These are phyloP conservation scores for Paguma larvata DNA, from an alignment of 2,797 vertebrate species.

Conservation along the genomic window DNA sequence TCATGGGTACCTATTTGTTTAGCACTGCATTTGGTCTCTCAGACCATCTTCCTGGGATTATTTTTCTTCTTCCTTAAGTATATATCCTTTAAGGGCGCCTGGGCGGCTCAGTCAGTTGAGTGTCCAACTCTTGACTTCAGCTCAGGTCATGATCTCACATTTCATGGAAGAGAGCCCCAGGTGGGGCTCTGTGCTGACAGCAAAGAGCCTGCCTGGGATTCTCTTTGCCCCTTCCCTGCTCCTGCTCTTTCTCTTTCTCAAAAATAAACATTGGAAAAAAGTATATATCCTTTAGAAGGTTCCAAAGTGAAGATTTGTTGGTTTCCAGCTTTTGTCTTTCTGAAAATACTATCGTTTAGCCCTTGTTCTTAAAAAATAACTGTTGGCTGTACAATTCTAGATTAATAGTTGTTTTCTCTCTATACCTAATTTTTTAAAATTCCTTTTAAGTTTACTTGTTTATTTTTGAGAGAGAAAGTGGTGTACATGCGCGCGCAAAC, in stretches of 20 bases:
- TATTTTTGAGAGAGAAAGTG: too few relatives aligned
- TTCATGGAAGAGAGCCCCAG: too few relatives aligned
- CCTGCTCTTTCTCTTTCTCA: too few relatives aligned
- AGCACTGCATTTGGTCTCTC: slow-evolving; percentile 6
- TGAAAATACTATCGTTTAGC: not conserved
- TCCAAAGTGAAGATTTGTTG: not conserved
- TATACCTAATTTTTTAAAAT: not conserved
- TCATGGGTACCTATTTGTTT: not conserved
- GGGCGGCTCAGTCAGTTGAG: too few relatives aligned
- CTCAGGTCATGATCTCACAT: too few relatives aligned
- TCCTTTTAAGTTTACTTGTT: too few relatives aligned
- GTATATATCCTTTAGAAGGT: not conserved
- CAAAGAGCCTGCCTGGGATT: too few relatives aligned
- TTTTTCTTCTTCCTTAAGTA: not conserved
- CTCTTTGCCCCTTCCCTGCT: too few relatives aligned
- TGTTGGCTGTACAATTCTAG: not conserved
- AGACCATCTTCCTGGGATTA: not conserved
- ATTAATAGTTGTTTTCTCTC: not conserved
- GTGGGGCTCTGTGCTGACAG: too few relatives aligned
- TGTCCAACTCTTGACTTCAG: too few relatives aligned
- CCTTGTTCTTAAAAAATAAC: not conserved
- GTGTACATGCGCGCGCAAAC: too few relatives aligned
- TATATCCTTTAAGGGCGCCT: not conserved
- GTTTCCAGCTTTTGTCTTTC: slow-evolving; percentile 3
- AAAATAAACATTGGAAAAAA: not conserved